Conservation (phyloP, 2,113 vertebrate genomes). For the Cyphomyrus discorhynchus region DNA sequence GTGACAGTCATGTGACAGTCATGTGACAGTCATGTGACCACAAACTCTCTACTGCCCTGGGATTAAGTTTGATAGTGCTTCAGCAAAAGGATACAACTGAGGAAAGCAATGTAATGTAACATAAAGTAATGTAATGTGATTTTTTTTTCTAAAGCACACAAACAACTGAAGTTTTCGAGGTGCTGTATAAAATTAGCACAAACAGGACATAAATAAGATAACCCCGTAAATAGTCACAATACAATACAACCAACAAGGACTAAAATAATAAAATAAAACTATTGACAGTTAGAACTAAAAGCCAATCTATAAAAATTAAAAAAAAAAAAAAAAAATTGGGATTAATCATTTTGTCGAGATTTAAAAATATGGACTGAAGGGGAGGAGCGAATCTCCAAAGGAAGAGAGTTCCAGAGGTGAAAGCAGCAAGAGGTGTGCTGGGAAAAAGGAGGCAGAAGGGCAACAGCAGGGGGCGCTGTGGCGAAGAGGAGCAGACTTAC, state of each 20-base stretch:
- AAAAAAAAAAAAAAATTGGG: neutral
- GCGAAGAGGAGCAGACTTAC: constrained; percentile 58
- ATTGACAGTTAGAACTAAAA: neutral
- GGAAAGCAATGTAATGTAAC: neutral
- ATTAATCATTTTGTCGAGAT: neutral
- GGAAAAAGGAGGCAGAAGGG: neutral
- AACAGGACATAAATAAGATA: neutral
- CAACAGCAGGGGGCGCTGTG: neutral
- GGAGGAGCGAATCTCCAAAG: neutral
- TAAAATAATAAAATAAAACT: neutral
- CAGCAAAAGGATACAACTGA: neutral
- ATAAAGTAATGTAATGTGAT: neutral
- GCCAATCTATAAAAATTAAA: neutral
- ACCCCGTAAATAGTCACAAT: neutral
- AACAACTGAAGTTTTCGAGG: neutral
- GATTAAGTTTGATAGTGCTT: neutral
- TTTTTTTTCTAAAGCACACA: neutral
- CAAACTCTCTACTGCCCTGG: neutral
- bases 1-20: neutral
- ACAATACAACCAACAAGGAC: neutral
- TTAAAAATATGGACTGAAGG: neutral
- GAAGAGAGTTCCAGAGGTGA: neutral
- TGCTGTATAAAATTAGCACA: neutral
- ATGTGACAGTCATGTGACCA: constrained; percentile 2
- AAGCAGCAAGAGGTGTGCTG: neutral